Conservation (phyloP, 92 coral and sea anemone species). For the Epizoanthus fatuus region DNA sequence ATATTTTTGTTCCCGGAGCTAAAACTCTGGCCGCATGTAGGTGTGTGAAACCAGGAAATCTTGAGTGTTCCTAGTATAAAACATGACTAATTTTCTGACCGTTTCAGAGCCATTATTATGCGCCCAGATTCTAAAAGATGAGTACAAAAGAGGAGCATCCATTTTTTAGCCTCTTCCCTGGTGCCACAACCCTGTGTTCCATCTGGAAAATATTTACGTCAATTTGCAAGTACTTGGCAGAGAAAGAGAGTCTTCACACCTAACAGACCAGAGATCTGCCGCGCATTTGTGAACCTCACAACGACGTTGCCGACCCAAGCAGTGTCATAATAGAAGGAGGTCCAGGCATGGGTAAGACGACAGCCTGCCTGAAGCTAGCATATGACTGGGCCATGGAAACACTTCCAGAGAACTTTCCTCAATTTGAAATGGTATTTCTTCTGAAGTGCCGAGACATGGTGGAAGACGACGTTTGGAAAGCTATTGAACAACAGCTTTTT, state of each 20-base stretch:
- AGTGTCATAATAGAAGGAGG: not conserved
- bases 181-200: not conserved
- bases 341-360: not conserved
- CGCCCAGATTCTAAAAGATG: not conserved
- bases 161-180: not conserved
- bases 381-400: not conserved
- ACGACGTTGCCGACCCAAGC: not conserved
- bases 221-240: not conserved
- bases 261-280: not conserved
- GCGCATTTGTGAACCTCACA: not conserved
- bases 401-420: not conserved
- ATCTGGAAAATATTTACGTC: not conserved
- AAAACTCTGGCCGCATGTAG: too few species aligned
- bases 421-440: not conserved
- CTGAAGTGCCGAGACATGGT: not conserved
- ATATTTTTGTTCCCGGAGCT: too few species aligned
- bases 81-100: too few species aligned
- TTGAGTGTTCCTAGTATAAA: too few species aligned
- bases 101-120: not conserved
- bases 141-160: not conserved
- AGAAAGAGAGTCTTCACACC: not conserved
- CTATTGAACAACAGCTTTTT: too few species aligned
- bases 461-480: not conserved
- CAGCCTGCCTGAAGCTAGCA: not conserved
- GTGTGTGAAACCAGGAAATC: too few species aligned